These are phyloP conservation scores for Eubucco bourcierii DNA, from an alignment of 2,113 vertebrate genomes.

Conservation along the genomic window DNA sequence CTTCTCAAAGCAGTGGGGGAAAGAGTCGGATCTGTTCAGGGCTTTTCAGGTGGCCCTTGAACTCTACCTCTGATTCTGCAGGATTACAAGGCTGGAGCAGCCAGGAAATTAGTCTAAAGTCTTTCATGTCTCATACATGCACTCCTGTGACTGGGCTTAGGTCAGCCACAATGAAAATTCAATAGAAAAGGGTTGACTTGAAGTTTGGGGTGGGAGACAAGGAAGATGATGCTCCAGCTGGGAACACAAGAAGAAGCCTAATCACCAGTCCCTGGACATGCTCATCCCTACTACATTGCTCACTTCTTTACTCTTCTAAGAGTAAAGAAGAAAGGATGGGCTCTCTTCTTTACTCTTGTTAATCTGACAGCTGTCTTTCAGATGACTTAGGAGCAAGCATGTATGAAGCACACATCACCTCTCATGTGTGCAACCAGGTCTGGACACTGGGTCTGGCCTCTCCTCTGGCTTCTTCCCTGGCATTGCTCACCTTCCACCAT, in stretches of 20 bases:
- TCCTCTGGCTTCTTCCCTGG: background rate
- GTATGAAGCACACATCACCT: background rate
- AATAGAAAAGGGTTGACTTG: background rate
- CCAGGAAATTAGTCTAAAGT: background rate
- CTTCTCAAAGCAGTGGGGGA: background rate
- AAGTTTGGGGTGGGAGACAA: background rate
- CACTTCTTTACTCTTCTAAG: background rate
- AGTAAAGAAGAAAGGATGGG: background rate
- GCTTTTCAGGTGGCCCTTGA: background rate
- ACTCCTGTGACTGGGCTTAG: background rate
- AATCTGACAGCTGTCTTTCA: background rate
- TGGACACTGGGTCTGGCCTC: background rate
- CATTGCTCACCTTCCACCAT: background rate
- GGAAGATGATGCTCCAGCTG: rapidly evolving
- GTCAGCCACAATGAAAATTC: background rate
- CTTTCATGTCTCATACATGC: background rate
- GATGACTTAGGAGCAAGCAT: background rate
- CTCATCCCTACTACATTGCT: background rate
- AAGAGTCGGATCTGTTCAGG: background rate
- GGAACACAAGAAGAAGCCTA: background rate
- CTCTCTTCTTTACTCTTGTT: background rate
- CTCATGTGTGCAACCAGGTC: background rate
- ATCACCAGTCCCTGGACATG: background rate
- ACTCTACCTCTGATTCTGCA: background rate
- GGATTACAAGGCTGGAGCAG: background rate